Conservation (phyloP, 2,113 vertebrate genomes). For the Rhodinocichla rosea region DNA sequence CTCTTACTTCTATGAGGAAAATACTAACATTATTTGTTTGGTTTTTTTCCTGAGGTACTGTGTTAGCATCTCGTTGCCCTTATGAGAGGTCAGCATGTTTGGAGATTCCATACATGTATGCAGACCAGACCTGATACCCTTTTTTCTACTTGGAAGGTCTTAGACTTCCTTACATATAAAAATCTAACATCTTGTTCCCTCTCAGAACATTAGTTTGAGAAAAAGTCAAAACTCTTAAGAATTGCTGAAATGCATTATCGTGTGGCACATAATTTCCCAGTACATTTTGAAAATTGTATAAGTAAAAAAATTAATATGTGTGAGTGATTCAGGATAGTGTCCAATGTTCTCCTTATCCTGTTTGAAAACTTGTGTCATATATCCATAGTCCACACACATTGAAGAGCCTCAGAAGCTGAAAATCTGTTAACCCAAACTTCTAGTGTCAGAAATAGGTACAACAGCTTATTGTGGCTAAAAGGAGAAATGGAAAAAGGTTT, state of each 20-base stretch:
- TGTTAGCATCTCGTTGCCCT: neutral
- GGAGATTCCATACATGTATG: neutral
- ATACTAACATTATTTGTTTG: fast-evolving
- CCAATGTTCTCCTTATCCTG: neutral
- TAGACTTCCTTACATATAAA: neutral
- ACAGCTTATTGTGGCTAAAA: neutral
- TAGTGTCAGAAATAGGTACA: neutral
- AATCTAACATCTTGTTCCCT: neutral
- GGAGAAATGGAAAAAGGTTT: neutral
- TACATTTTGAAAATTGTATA: neutral
- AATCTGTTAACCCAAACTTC: neutral
- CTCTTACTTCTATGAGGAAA: neutral
- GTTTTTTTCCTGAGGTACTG: neutral
- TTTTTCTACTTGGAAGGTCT: neutral
- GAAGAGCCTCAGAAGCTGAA: neutral
- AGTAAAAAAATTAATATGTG: neutral
- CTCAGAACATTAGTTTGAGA: neutral
- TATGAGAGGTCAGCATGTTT: neutral
- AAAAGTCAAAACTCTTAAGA: neutral
- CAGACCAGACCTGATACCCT: neutral
- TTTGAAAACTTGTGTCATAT: neutral
- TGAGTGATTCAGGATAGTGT: neutral
- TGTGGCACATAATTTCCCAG: neutral
- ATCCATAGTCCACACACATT: neutral
- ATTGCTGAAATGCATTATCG: neutral